Evolutionary conservation across 2,888 invertebrate species (phyloP), one percentile per base, ranked within the genome.

Genomic region (Helleia helle): DNA sequence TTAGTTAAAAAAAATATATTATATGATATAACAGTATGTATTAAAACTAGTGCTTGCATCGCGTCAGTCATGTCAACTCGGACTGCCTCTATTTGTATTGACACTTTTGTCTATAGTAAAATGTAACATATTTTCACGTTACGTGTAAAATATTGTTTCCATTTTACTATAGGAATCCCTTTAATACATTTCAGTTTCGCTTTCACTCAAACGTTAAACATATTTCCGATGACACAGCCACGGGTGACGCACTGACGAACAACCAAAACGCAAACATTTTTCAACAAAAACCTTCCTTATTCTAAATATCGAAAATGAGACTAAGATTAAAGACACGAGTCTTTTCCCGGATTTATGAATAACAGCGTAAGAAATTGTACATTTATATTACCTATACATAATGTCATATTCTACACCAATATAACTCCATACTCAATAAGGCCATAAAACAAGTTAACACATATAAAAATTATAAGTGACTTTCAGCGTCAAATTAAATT

Each of bases 1-100:
- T 71, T 74, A 71, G 73, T 76, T 34, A 77, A 80, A 79, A 76
- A 77, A 79, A 72, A 80, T 77, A 77, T 77, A 79, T 74, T 71
- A 76, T 72, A 68, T 77, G 59, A 73, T 74, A 67, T 65, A 68
- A 68, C 68, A 67, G 59, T 61, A 58, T 60, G 61, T 71, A 69
- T 64, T 71, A 73, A 66, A 39, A 53, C 73, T 73, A 74, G 57
- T 53, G 62, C 65, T 64, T 62, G 51, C 55, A 53, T 51, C 51
- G 53, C 50, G 50, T 50, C 41, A 52, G 46, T 49, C 44, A 47
- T 49, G 52, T 50, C 51, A 9, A 26, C 30, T 31, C 11, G 30
- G 5, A 22, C 13, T 5, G 13, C 5, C 29, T 7, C 29, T 7
- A n/a, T n/a, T n/a, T n/a, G n/a, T n/a, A n/a, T n/a, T n/a, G n/a